Base-by-base conservation (phyloP, 2,888 invertebrate species). In the Mesochorus sp. region DNA sequence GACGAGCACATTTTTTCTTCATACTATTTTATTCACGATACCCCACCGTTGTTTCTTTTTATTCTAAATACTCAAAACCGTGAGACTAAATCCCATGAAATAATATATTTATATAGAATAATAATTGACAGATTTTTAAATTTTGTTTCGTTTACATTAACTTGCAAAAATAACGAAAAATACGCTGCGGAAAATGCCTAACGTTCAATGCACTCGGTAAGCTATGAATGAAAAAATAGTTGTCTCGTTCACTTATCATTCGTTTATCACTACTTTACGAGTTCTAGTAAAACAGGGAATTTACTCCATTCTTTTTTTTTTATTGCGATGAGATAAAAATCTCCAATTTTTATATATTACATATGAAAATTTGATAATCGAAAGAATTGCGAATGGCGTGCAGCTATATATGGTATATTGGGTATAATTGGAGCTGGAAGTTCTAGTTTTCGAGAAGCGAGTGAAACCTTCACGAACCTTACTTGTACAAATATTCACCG, bases 1-100 rank as follows among this genome's bases (percentile, higher is more conserved):
- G 76, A 76, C 71, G 39, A 70, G 64, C 64, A 44, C 47, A 62
- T 19, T 28, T 67, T 77, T 67, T n/a, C n/a, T n/a, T n/a, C n/a
- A n/a, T n/a, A n/a, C n/a, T n/a, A n/a, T n/a, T n/a, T 61, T 49
- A 14, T 39, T 55, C 61, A 17, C 34, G 39, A 21, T 34, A 17
- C 28, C 12, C 47, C 53, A 24, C n/a, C 44, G 14, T 39, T 57
- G 44, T 24, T 24, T 10, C 2, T 19, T 42, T 64, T 1, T 14
- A 5, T 34, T 28, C 14, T 42, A 6, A 6, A 4, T 19, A 8
- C 61, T n/a, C n/a, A 24, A 14, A 14, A 39, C 4, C 39, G 17
- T 31, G 39, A 47, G 10, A 14, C 28, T 4, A 21, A 66, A 39
- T 24, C 8, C 39, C 51, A 28, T 39, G 5, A 10, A 53, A 4